Evolutionary conservation across 1,140 invertebrate genomes (phyloP).

Genomic region (Condylostylus longicornis): DNA sequence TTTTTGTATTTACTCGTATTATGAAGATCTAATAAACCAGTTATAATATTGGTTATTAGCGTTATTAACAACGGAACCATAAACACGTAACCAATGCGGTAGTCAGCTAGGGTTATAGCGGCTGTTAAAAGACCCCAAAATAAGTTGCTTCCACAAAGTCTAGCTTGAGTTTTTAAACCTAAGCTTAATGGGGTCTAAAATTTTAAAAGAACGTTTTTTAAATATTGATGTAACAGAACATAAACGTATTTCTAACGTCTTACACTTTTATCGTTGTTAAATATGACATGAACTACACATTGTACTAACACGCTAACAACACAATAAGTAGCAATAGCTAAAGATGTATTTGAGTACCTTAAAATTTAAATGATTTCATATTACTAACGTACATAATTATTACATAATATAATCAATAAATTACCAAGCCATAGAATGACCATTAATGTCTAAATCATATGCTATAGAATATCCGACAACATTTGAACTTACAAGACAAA

Average conservation of each 20-base stretch:
- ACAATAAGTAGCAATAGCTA: conserved; percentile 10
- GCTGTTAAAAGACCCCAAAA: conserved; percentile 35
- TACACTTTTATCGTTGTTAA: conserved; percentile 1
- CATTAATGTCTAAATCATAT: conserved; percentile 8
- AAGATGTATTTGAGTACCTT: conserved; percentile 7
- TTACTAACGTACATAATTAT: background rate
- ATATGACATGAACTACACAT: conserved; percentile 6
- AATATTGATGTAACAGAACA: background rate
- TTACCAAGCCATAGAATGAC: conserved; percentile 10
- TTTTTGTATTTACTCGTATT: conserved; percentile 22
- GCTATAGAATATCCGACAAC: conserved; percentile 6
- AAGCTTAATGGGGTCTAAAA: conserved; percentile 9
- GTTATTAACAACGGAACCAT: conserved; percentile 34
- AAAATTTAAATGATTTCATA: background rate
- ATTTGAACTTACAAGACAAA: conserved; percentile 4
- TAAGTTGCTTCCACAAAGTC: conserved; percentile 24
- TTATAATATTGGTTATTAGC: conserved; percentile 22
- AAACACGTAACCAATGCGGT: conserved; percentile 35
- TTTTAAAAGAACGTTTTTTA: background rate
- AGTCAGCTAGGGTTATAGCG: conserved; percentile 29
- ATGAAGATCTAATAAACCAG: conserved; percentile 17
- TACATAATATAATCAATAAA: no score
- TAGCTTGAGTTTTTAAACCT: conserved; percentile 16
- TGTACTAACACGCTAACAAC: conserved; percentile 9
- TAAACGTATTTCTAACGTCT: background rate